Evolutionary conservation across 2,113 vertebrate genomes (phyloP), one percentile per base, ranked within the genome.

Genomic region (Carlito syrichta): DNA sequence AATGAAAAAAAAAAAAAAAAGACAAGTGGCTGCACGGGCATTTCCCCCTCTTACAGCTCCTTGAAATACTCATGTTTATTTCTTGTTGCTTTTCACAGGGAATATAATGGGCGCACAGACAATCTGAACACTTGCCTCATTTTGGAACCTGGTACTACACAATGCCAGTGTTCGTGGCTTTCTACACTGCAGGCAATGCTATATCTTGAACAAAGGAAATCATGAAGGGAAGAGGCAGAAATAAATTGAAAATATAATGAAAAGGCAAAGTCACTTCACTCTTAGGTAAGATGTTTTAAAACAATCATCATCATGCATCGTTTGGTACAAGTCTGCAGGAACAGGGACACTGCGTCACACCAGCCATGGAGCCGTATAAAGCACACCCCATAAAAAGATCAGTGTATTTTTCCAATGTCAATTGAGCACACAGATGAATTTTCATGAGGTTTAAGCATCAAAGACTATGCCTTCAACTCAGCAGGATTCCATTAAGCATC

Each of bases 381-480:
- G 58, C 73, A 69, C 22, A 35, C 35, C 48, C 50, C 58, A 19
- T 66, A 27, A 71, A 92, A 95, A 92, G 94, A 89, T 52, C 58
- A 38, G 66, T 20, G 56, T 73, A 19, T 79, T 92, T 84, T 91
- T 83, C 60, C 74, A 84, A 68, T 50, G 79, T 71, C 45, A n/a
- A 7, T 22, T 35, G 76, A 63, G 50, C 13, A 25, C 13, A 8
- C 79, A 60, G 25, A 96, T 73, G 85, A 76, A 89, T 92, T 92
- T 89, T 86, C 62, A 82, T 86, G 43, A 86, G 74, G 40, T 60
- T 30, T 76, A 62, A 73, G 68, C 94, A 82, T 82, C 92, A 84
- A 77, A 92, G 94, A 45, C 45, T 69, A 17, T 4, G 32, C 58
- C 58, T 95, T 22, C 66, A 74, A 40, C 83, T 68, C 81, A 35